Base-by-base conservation (phyloP, 2,797 vertebrate species). In the Chloroceryle inda region DNA sequence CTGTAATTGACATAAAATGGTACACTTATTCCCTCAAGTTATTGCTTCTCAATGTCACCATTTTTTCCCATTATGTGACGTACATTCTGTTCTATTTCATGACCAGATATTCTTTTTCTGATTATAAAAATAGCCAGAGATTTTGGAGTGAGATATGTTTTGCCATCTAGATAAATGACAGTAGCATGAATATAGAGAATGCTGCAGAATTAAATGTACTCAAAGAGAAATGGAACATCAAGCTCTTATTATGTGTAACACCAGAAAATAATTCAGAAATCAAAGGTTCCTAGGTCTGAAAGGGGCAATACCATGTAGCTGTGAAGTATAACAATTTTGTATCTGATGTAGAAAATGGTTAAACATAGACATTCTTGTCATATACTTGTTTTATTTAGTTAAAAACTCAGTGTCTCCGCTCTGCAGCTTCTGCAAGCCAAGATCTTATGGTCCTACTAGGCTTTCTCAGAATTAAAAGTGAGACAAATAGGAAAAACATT, bases 21-120 rank as follows among this genome's bases (percentile, higher is more conserved):
- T 81, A 47, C 62, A 50, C 45, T 94, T 93, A 87, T 8, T 85
- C 55, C 79, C 92, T 85, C 45, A 78, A 58, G 53, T 75, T 84
- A 75, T 35, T 85, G 14, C 83, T 90, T 94, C 52, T 88, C 53
- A 64, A 16, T 1, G 2, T 93, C 86, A 84, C 40, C 6, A 23
- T 53, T 76, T 87, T 83, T 89, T 80, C 14, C 38, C 35, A 69
- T 93, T 90, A 75, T 78, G 38, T 90, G 85, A 72, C 17, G 5
- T 86, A 50, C 29, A 64, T 5, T 81, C 9, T 1, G 11, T 90
- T 88, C 37, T 5, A 40, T 73, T 95, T 88, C 62, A 75, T 72
- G 26, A 84, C 37, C 50, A 90, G 26, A 50, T 79, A 78, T 7
- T 78, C 31, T 74, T 86, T 75, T 84, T 72, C 9, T 40, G 40